A percentile compares a stretch with the other conserved stretches of the same genome.
Conservation (phyloP, 2,888 invertebrate species). For the Dolichomitus sp. region DNA sequence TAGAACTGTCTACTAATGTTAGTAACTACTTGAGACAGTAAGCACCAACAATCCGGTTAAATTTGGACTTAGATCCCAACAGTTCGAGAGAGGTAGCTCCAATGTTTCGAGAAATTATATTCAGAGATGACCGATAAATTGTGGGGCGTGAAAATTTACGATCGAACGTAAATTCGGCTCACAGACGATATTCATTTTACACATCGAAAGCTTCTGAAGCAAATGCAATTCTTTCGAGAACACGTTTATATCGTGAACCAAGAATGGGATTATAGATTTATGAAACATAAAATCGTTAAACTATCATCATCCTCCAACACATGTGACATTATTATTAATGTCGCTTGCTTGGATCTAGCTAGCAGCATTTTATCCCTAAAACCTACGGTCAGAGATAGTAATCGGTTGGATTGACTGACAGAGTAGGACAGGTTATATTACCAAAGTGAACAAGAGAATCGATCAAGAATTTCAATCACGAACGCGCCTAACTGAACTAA, state of each 20-base stretch:
- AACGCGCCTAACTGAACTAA: conserved; percentile 46
- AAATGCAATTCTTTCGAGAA: neutral
- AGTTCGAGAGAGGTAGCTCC: too few relatives aligned
- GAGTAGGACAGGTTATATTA: conserved; percentile 45
- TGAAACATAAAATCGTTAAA: conserved; percentile 19
- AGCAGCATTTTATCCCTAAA: conserved; percentile 53
- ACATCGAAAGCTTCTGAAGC: neutral
- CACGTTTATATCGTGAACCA: conserved; percentile 38
- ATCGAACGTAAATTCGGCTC: neutral
- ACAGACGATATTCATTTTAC: neutral
- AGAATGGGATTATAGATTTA: conserved; percentile 52
- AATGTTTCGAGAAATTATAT: too few relatives aligned
- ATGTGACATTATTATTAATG: conserved; percentile 56
- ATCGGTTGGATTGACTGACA: conserved; percentile 65
- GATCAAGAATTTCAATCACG: conserved; percentile 77
- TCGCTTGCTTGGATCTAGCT: conserved; percentile 51
- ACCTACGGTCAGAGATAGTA: conserved; percentile 54
- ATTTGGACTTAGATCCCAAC: too few relatives aligned
- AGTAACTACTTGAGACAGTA: too few relatives aligned
- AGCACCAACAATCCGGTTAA: too few relatives aligned
- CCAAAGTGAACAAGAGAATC: conserved; percentile 45
- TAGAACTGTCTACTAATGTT: too few relatives aligned
- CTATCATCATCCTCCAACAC: conserved; percentile 41
- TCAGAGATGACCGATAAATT: neutral
- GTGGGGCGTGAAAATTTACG: neutral